A percentile compares a stretch with the other conserved stretches of the same genome.
Evolutionary conservation across 2,797 vertebrate species (phyloP).

Genomic region (Heliangelus exortis): DNA sequence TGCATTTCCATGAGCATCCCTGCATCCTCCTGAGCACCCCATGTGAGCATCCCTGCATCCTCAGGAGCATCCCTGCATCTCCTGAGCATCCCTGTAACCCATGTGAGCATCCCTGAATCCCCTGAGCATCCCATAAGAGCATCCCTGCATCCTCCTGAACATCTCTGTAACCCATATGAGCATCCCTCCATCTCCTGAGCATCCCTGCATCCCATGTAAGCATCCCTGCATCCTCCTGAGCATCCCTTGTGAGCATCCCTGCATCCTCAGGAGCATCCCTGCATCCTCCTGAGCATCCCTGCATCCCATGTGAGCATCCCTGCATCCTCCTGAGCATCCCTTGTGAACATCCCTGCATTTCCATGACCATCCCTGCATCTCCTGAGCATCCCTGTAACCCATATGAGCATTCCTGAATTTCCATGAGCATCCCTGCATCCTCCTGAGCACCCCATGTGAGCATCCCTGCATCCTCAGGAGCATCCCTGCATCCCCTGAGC

Average conservation of each 20-base stretch:
- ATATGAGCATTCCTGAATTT: background rate
- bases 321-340: rapidly evolving
- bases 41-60: rapidly evolving
- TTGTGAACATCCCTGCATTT: too few species aligned
- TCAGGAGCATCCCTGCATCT: rapidly evolving
- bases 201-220: background rate
- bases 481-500: too few species aligned
- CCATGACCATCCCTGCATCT: rapidly evolving
- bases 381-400: too few species aligned
- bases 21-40: too few species aligned
- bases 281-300: background rate
- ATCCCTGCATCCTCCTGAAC: rapidly evolving
- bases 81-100: too few species aligned
- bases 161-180: too few species aligned
- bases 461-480: too few species aligned
- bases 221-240: too few species aligned
- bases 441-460: too few species aligned
- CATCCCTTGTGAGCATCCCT: background rate
- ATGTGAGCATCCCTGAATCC: background rate
- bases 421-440: rapidly evolving
- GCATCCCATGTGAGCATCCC: rapidly evolving
- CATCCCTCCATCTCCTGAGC: too few species aligned
- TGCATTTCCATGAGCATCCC: too few species aligned
- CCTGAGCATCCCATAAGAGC: background rate
- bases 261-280: too few species aligned